phyloP scores from a whole-genome alignment of 1,140 invertebrate species.

The Kradibia gibbosae region DNA sequence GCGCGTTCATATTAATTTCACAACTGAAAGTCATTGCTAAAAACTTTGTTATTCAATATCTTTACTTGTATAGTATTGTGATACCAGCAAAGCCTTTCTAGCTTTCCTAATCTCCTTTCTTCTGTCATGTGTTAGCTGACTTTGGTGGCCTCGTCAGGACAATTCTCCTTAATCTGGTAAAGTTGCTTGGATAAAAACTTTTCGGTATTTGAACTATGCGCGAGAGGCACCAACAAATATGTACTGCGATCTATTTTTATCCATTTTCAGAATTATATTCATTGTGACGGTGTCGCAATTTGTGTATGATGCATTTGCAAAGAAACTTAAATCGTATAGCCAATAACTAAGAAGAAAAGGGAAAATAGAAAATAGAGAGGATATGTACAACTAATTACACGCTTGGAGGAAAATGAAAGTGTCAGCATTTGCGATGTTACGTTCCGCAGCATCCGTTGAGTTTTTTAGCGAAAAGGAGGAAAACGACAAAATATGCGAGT shows the following conservation, averaged over 20 bases:
- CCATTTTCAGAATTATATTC: not conserved
- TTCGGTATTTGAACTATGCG: not conserved
- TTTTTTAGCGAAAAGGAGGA: not conserved
- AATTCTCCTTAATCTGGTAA: too few relatives aligned
- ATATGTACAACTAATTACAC: conserved; percentile 39
- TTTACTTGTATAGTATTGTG: too few relatives aligned
- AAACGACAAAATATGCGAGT: not conserved
- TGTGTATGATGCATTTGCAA: not conserved
- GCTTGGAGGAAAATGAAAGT: conserved; percentile 39
- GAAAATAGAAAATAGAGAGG: not conserved
- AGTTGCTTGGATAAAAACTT: too few relatives aligned
- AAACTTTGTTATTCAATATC: too few relatives aligned
- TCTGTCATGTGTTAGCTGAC: too few relatives aligned
- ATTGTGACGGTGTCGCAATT: not conserved
- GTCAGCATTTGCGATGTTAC: not conserved
- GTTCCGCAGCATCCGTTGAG: not conserved
- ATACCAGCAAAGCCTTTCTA: too few relatives aligned
- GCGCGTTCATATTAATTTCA: too few relatives aligned
- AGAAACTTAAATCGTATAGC: not conserved
- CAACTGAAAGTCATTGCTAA: too few relatives aligned
- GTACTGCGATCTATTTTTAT: not conserved
- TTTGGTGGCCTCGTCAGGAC: too few relatives aligned
- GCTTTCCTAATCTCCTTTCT: too few relatives aligned
- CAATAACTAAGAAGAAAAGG: not conserved
- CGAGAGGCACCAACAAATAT: conserved; percentile 4